Evolutionary conservation across 2,888 invertebrate genomes (phyloP), one percentile per base, ranked within the genome.

Genomic region (Helobdella robusta): DNA sequence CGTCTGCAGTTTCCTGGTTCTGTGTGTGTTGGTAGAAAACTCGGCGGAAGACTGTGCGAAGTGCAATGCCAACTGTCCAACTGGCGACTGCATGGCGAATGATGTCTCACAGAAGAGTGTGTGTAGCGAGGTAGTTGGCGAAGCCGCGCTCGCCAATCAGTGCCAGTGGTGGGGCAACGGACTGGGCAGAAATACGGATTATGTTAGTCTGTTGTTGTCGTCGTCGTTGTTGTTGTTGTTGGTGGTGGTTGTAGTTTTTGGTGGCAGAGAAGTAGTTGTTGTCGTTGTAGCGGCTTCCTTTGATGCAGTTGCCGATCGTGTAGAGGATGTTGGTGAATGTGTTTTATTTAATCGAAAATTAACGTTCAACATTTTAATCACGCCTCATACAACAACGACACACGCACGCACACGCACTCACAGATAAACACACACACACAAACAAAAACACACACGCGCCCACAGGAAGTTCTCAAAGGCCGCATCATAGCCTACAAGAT

Each of bases 131-230:
- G 32, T 56, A 28, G 25, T 32, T 30, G 28, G 32, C 32, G 30
- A 56, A 32, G 30, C 56, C 18, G 30, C 56, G 5, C 28, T 30
- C n/a, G n/a, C 28, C 2, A 30, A 8, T 30, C 56, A 56, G 15
- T 56, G 56, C 28, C 56, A 56, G 32, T 56, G 56, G 56, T 56
- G 56, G 56, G 56, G 56, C 25, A 56, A 56, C 56, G 56, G 56
- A 6, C 32, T 56, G 20, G 56, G 30, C 32, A 30, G 30, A 1
- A 1, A 1, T 28, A 56, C 56, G 4, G 56, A 56, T 28, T 2
- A 30, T 1, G 56, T 56, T 4, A 56, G 56, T 56, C 23, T 15
- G 15, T 8, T n/a, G n/a, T n/a, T n/a, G n/a, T n/a, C n/a, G n/a
- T n/a, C n/a, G n/a, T n/a, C n/a, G n/a, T n/a, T n/a, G n/a, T n/a